Conservation (phyloP, 2,888 invertebrate species). For the Crossocerus cetratus region DNA sequence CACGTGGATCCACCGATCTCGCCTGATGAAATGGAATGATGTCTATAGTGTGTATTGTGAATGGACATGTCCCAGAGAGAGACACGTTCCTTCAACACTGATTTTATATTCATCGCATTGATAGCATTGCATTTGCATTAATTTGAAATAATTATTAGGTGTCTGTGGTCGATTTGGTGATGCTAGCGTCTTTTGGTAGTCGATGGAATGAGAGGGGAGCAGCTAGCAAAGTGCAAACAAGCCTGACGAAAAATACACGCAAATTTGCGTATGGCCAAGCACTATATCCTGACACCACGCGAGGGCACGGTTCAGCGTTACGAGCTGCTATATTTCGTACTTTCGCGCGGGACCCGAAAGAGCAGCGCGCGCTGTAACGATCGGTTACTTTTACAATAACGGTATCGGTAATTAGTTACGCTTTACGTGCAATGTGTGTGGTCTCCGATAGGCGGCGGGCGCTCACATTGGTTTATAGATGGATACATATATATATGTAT, state of each 20-base stretch:
- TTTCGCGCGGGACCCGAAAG: conserved; percentile 30
- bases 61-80: too few species aligned
- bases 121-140: too few species aligned
- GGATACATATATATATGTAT: conserved; percentile 36
- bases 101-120: too few species aligned
- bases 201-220: too few species aligned
- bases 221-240: too few species aligned
- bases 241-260: background rate
- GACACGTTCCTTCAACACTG: too few species aligned
- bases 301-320: conserved; percentile 1
- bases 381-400: conserved; percentile 56
- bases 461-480: conserved; percentile 55
- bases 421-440: conserved; percentile 50
- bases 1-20: conserved; percentile 34
- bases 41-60: too few species aligned
- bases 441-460: conserved; percentile 35
- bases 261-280: background rate
- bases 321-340: conserved; percentile 28
- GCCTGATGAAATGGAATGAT: conserved; percentile 30
- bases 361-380: conserved; percentile 28
- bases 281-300: background rate
- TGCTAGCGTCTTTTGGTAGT: too few species aligned
- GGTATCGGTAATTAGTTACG: conserved; percentile 57
- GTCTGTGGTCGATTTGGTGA: too few species aligned
- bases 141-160: too few species aligned